Evolutionary conservation across 2,888 invertebrate species (phyloP), one percentile per base, ranked within the genome.

Genomic region (Cantharis rustica): DNA sequence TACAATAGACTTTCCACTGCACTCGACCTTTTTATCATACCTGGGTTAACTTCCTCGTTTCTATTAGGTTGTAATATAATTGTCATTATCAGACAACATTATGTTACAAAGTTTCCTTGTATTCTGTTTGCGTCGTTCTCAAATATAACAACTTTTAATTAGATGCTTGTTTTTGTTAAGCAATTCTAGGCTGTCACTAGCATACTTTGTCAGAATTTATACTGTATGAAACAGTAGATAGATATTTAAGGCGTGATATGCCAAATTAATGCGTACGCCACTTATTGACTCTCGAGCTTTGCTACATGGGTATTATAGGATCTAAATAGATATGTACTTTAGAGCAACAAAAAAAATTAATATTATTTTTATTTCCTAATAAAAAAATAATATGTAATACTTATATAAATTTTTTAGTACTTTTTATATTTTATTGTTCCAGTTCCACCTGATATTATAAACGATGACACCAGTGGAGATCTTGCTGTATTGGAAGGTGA

Each of bases 371-470:
- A 23, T 9, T 27, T 27, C 3, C 10, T 27, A 27, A 10, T 27
- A 27, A 27, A 2, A 3, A 3, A 23, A 27, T 27, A 10, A 10
- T 26, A 26, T 7, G 26, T 26, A 20, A 2, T 20, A 20, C 20
- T 4, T 9, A 26, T 26, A 9, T 5, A 10, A 27, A 31, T 11
- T 13, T 13, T 0, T 31, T 11, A 31, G 13, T 31, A 31, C 13
- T 31, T 31, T 26, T 13, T 13, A 13, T 31, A 13, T 47, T 47
- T n/a, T 47, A 47, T 79, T 61, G 61, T 83, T 83, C 7, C 90
- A 95, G 95, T 95, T 72, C 94, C 95, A 68, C 95, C 95, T 61
- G 94, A 95, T 84, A 95, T 95, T 83, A 90, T 94, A 73, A 93
- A 94, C 85, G 91, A 93, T 82, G 93, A 94, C 77, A 95, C 95